Evolutionary conservation across 2,113 vertebrate genomes (phyloP).

Genomic region (Apus apus): DNA sequence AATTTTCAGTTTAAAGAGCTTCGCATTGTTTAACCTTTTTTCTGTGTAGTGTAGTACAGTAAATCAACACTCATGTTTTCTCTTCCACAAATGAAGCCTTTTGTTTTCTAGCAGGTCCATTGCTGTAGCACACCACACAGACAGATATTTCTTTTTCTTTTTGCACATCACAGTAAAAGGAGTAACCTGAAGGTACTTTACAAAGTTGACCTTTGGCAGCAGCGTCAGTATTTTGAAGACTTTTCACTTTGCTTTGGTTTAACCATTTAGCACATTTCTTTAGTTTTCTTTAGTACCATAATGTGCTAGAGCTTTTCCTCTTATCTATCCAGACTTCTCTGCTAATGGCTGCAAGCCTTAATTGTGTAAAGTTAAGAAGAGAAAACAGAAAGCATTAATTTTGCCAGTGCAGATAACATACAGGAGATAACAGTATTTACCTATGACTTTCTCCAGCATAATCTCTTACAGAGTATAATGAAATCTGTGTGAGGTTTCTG

Average conservation of each 20-base stretch:
- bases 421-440: slow-evolving; percentile 13
- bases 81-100: background rate
- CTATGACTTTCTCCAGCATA: background rate
- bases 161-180: background rate
- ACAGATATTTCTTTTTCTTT: background rate
- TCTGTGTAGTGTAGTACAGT: background rate
- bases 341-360: background rate
- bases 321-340: background rate
- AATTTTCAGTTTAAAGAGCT: background rate
- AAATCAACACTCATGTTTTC: background rate
- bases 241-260: background rate
- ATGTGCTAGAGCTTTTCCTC: background rate
- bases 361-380: background rate
- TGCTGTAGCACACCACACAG: background rate
- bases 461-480: background rate
- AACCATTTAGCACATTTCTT: background rate
- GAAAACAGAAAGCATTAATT: background rate
- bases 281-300: background rate
- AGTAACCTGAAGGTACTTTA: background rate
- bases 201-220: background rate
- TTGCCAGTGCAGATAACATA: background rate
- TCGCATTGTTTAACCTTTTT: background rate
- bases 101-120: background rate
- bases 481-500: background rate
- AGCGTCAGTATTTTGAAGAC: background rate